A percentile compares a stretch with the other conserved stretches of the same genome.
phyloP scores from a whole-genome alignment of 2,113 vertebrate species.

The Panurus biarmicus region DNA sequence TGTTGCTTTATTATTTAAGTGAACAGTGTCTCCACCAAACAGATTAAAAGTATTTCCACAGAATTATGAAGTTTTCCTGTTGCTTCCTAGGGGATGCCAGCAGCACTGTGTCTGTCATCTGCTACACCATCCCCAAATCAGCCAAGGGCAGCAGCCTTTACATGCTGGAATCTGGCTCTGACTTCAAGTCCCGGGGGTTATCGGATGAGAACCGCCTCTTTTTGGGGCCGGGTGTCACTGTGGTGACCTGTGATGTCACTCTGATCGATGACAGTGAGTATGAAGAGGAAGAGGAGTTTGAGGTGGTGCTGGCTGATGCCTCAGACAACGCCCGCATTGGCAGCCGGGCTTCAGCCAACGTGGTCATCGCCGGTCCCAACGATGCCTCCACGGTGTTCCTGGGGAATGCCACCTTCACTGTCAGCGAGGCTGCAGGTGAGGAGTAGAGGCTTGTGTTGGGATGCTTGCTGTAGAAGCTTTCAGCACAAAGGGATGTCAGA shows the following conservation, averaged over 20 bases:
- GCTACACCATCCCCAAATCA: conserved; percentile 83
- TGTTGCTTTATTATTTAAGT: not conserved
- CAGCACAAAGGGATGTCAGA: not conserved
- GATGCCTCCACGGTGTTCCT: conserved; percentile 88
- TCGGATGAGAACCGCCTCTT: conserved; percentile 77
- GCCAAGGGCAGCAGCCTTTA: conserved; percentile 88
- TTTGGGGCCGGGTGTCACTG: conserved; percentile 80
- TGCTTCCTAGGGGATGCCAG: conserved; percentile 80
- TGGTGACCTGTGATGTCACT: conserved; percentile 82
- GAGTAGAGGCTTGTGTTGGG: rapidly evolving
- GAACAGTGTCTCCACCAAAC: not conserved
- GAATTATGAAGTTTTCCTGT: not conserved
- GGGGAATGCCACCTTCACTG: conserved; percentile 82
- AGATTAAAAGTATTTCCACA: not conserved
- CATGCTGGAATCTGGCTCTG: conserved; percentile 86
- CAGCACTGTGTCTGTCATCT: conserved; percentile 87
- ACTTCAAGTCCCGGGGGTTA: conserved; percentile 88
- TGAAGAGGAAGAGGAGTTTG: conserved; percentile 92
- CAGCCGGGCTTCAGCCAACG: conserved; percentile 69
- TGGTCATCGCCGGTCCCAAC: conserved; percentile 89
- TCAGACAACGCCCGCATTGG: conserved; percentile 85
- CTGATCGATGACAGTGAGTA: conserved; percentile 95
- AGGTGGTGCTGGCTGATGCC: conserved; percentile 80
- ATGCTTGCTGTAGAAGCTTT: not conserved
- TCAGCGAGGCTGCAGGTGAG: conserved; percentile 91